These are phyloP conservation scores for Brachyptera risi DNA, from an alignment of 2,888 invertebrate species.

Conservation along the genomic window DNA sequence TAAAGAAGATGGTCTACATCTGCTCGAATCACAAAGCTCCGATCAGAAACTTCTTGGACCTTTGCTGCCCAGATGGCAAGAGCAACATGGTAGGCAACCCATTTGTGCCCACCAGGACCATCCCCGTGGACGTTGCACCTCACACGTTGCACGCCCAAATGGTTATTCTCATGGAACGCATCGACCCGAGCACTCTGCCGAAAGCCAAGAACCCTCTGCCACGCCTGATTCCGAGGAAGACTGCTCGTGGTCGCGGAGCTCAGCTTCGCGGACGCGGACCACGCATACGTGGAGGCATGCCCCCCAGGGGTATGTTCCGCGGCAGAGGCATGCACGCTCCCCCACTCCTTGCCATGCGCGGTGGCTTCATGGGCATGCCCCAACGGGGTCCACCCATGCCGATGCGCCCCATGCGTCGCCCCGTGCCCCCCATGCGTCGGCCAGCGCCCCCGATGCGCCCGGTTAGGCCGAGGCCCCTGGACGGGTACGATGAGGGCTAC, in stretches of 20 bases:
- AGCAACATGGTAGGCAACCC: conserved; percentile 49
- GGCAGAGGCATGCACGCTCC: conserved; percentile 7
- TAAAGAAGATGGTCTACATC: conserved; percentile 53
- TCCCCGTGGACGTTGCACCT: conserved; percentile 60
- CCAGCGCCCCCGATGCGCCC: conserved; percentile 25
- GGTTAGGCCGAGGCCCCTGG: conserved; percentile 20
- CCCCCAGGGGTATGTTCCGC: conserved; percentile 16
- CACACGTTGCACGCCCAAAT: conserved; percentile 57
- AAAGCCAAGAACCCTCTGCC: conserved; percentile 34
- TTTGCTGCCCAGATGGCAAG: conserved; percentile 43
- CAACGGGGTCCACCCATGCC: conserved; percentile 14
- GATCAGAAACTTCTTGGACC: conserved; percentile 49
- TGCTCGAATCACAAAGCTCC: conserved; percentile 53
- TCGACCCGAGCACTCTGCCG: conserved; percentile 35
- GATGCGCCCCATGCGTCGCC: conserved; percentile 21
- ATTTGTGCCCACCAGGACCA: conserved; percentile 50
- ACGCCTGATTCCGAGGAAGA: conserved; percentile 24
- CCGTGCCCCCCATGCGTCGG: conserved; percentile 21
- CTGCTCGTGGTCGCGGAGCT: conserved; percentile 17
- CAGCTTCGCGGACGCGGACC: conserved; percentile 3
- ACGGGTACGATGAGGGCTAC: conserved; percentile 26
- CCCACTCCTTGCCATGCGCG: conserved; percentile 1
- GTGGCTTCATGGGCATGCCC: conserved; percentile 18
- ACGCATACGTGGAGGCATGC: not conserved
- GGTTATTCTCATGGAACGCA: conserved; percentile 48